These are phyloP conservation scores for Agrotis ipsilon DNA, from an alignment of 2,888 invertebrate genomes.

Conservation along the genomic window DNA sequence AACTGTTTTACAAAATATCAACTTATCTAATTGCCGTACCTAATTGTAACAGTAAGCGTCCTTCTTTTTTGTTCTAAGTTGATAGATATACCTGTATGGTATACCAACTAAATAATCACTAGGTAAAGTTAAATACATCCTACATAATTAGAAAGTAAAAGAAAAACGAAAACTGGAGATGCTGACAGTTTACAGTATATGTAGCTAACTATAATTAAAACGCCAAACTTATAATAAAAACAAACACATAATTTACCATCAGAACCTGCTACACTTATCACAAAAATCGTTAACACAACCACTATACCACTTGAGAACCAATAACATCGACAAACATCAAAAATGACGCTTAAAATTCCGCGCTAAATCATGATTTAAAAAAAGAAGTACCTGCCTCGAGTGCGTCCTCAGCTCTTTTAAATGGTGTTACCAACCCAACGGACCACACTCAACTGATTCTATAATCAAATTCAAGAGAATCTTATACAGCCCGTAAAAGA, in stretches of 20 bases:
- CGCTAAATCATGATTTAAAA: not conserved
- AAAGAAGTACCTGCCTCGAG: not conserved
- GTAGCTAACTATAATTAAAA: no score
- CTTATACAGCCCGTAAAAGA: conserved; percentile 25
- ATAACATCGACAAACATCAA: conserved; percentile 1
- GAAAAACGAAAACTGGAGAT: no score
- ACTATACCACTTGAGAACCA: not conserved
- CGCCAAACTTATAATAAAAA: not conserved
- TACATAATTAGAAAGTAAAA: no score
- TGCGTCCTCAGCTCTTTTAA: not conserved
- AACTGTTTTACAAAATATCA: no score
- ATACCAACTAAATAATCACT: no score
- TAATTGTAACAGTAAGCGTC: no score
- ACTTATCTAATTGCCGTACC: no score
- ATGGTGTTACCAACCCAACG: conserved; percentile 4
- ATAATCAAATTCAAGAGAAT: conserved; percentile 7
- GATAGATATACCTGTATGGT: no score
- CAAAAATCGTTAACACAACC: not conserved
- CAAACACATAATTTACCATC: not conserved
- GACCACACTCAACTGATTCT: conserved; percentile 20
- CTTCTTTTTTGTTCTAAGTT: no score
- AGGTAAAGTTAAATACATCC: no score
- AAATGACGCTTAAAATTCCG: conserved; percentile 7
- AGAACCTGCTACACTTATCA: not conserved
- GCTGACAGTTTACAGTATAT: no score